A percentile compares a stretch with the other conserved stretches of the same genome.
Evolutionary conservation across 2,888 invertebrate species (phyloP).

Genomic region (Macrostomum cliftonense): DNA sequence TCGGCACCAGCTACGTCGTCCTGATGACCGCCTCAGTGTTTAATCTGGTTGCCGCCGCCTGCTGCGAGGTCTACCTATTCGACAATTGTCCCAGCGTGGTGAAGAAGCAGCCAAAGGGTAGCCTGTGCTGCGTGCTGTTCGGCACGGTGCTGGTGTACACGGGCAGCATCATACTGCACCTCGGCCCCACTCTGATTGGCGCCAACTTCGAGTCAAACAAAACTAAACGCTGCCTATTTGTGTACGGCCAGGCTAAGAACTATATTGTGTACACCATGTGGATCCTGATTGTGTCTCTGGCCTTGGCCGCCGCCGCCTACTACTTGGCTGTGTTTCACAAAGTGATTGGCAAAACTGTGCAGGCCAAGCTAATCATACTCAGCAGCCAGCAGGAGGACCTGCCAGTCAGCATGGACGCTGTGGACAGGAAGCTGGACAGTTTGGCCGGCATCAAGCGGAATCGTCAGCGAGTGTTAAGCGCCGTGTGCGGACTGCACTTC

Average conservation of each 20-base stretch:
- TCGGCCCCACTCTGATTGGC: slow-evolving; percentile 36
- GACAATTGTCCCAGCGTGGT: slow-evolving; percentile 17
- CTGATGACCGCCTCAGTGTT: slow-evolving; percentile 33
- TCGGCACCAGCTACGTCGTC: slow-evolving; percentile 32
- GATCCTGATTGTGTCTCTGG: slow-evolving; percentile 31
- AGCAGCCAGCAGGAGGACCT: slow-evolving; percentile 16
- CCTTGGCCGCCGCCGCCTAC: slow-evolving; percentile 26
- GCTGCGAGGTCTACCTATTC: slow-evolving; percentile 24
- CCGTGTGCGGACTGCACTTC: slow-evolving; percentile 25
- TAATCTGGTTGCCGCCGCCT: slow-evolving; percentile 37
- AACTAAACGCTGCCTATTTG: slow-evolving; percentile 34
- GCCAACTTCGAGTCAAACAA: slow-evolving; percentile 25
- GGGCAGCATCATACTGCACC: slow-evolving; percentile 32
- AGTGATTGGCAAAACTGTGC: slow-evolving; percentile 19
- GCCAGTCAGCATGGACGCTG: slow-evolving; percentile 18
- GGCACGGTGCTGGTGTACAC: slow-evolving; percentile 34
- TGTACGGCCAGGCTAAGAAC: slow-evolving; percentile 29
- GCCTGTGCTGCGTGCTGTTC: slow-evolving; percentile 31
- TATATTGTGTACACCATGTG: slow-evolving; percentile 36
- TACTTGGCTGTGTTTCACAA: slow-evolving; percentile 31
- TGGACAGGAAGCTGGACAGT: slow-evolving; percentile 21
- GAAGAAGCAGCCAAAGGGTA: slow-evolving; percentile 23
- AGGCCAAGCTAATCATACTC: slow-evolving; percentile 14
- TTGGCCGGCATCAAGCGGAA: slow-evolving; percentile 19
- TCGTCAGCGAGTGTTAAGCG: slow-evolving; percentile 29